Conservation (phyloP, 2,797 vertebrate species). For the Mormyrops attenuatus region DNA sequence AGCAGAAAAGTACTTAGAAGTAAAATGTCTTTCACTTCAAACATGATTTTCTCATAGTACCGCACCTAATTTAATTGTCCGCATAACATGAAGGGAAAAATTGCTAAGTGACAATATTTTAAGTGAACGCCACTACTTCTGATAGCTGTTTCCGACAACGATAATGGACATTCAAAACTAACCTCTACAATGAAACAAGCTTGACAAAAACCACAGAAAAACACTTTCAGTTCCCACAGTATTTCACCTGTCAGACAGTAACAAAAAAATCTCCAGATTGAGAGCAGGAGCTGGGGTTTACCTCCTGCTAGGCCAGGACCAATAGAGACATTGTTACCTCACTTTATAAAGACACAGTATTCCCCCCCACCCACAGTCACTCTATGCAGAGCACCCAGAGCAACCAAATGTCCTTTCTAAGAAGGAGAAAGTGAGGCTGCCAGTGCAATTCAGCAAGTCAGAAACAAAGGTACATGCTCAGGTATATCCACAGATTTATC, state of each 20-base stretch:
- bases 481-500: neutral
- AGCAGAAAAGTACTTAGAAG: neutral
- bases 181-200: slow-evolving; percentile 29
- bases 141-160: slow-evolving; percentile 28
- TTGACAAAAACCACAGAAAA: slow-evolving; percentile 25
- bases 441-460: neutral
- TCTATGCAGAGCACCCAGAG: neutral
- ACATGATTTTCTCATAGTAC: neutral
- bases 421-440: slow-evolving; percentile 2
- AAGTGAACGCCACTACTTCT: neutral
- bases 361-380: neutral
- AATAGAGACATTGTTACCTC: slow-evolving; percentile 32
- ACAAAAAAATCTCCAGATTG: slow-evolving; percentile 24
- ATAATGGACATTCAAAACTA: slow-evolving; percentile 28
- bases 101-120: neutral
- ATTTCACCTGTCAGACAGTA: slow-evolving; percentile 46
- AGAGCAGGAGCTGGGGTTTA: slow-evolving; percentile 29
- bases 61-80: neutral
- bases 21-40: neutral
- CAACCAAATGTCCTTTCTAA: slow-evolving; percentile 21
- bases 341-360: slow-evolving; percentile 32
- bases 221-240: slow-evolving; percentile 42
- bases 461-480: neutral
- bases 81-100: neutral
- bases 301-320: slow-evolving; percentile 38